Evolutionary conservation across 2,113 vertebrate species (phyloP), one percentile per base, ranked within the genome.

Genomic region (Zapus hudsonius): DNA sequence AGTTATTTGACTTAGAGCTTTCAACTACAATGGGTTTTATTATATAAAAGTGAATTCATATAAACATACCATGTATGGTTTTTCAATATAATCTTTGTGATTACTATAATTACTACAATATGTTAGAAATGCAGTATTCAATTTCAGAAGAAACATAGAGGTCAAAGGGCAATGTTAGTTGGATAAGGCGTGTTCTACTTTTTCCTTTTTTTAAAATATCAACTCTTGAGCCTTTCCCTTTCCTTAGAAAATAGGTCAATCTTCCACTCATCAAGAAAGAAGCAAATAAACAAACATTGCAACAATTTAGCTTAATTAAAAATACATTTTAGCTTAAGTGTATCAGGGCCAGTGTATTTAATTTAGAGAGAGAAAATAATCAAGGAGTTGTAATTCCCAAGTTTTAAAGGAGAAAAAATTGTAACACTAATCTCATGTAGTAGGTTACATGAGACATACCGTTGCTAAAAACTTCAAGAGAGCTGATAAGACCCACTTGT

Each of bases 281-380:
- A 90, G 27, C 76, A 61, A 97, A 93, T 94, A 89, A 94, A 19
- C 25, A 95, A 95, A 94, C 27, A 63, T 70, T 63, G 0, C 17
- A 92, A 78, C 47, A 12, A 11, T 93, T 93, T 90, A 87, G 42
- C 84, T 94, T 92, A 94, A 95, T 85, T 44, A 87, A 93, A 94
- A 42, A 93, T 72, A 94, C 90, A 87, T 90, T 85, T 63, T 44
- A 57, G n/a, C 40, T 88, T 89, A 78, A 19, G 42, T 27, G 5
- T 59, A 93, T 86, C 57, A 87, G 42, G 47, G 61, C 23, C 10
- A 95, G 15, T 61, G 2, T 29, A 90, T 31, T 89, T 94, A 55
- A 84, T 91, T 94, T 94, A 38, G 22, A 38, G 73, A 57, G 93
- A 47, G 81, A 92, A 92, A 44, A 47, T 8, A 47, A 47, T 47